These are phyloP conservation scores for Automeris io DNA, from an alignment of 2,888 invertebrate species.

Conservation along the genomic window DNA sequence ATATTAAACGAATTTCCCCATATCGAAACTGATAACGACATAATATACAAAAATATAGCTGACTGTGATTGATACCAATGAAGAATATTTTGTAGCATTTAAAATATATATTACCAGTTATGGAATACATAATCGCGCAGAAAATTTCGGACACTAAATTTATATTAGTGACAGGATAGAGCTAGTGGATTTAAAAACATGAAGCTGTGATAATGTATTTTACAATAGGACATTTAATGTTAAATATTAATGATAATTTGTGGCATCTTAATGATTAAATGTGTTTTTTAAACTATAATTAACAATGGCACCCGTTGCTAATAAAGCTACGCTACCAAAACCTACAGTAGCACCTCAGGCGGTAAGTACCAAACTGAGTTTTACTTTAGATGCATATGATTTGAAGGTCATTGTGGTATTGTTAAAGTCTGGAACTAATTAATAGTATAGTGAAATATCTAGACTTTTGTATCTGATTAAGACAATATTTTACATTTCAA, in stretches of 20 bases:
- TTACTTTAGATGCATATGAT: neutral
- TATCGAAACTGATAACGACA: conserved; percentile 42
- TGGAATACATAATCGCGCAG: conserved; percentile 1
- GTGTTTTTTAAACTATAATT: conserved; percentile 41
- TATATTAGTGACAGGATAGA: neutral
- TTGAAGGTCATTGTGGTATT: conserved; percentile 30
- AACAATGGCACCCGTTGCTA: conserved; percentile 62
- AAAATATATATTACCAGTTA: conserved; percentile 19
- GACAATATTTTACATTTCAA: too few species aligned
- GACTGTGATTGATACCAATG: conserved; percentile 32
- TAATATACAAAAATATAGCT: conserved; percentile 22
- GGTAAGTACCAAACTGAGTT: conserved; percentile 48
- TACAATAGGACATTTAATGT: conserved; percentile 23
- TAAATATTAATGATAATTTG: conserved; percentile 36
- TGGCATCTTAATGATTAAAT: conserved; percentile 54
- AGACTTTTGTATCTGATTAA: too few species aligned
- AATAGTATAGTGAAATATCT: too few species aligned
- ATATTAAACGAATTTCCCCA: conserved; percentile 55
- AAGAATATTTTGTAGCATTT: conserved; percentile 42
- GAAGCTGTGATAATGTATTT: conserved; percentile 18
- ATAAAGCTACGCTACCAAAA: conserved; percentile 41
- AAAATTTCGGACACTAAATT: neutral
- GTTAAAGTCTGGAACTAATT: neutral
- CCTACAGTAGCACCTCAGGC: conserved; percentile 31
- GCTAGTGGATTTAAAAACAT: conserved; percentile 3